phyloP scores from a whole-genome alignment of 2,888 invertebrate species.

The Clistopyga incitator region DNA sequence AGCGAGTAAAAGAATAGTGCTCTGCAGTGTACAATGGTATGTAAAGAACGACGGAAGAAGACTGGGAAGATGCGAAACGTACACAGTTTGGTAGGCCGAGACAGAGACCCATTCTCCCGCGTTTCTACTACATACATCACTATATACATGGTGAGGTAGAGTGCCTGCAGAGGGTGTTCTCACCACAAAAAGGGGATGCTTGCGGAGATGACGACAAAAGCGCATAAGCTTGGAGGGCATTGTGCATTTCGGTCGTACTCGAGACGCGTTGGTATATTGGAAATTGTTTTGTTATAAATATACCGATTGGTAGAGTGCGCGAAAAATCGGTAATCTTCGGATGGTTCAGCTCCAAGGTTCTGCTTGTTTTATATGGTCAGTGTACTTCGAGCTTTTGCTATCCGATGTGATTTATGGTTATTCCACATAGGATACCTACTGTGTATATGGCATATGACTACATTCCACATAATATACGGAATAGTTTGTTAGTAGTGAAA shows the following conservation, averaged over 20 bases:
- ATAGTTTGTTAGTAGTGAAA: slow-evolving; percentile 20
- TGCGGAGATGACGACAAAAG: slow-evolving; percentile 58
- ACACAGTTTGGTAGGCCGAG: slow-evolving; percentile 8
- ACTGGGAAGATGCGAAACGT: slow-evolving; percentile 30
- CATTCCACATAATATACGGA: slow-evolving; percentile 24
- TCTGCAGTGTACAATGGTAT: slow-evolving; percentile 27
- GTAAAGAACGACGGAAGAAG: slow-evolving; percentile 30
- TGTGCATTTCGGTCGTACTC: slow-evolving; percentile 37
- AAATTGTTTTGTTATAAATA: slow-evolving; percentile 52
- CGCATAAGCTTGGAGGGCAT: slow-evolving; percentile 45
- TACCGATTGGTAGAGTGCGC: slow-evolving; percentile 11
- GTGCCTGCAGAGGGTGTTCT: slow-evolving; percentile 24
- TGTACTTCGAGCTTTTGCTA: slow-evolving; percentile 25
- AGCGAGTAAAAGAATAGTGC: slow-evolving; percentile 39
- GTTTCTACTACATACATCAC: slow-evolving; percentile 16
- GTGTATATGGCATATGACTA: slow-evolving; percentile 28
- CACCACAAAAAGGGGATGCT: slow-evolving; percentile 29
- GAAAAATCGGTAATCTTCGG: slow-evolving; percentile 39
- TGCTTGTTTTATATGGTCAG: slow-evolving; percentile 43
- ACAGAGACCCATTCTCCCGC: slow-evolving; percentile 12
- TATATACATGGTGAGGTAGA: slow-evolving; percentile 14
- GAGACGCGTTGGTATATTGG: slow-evolving; percentile 33
- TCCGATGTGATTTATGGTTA: slow-evolving; percentile 57
- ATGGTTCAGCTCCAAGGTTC: slow-evolving; percentile 46
- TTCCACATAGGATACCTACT: slow-evolving; percentile 23